phyloP scores from a whole-genome alignment of 2,113 vertebrate genomes.

The Mixornis gularis region DNA sequence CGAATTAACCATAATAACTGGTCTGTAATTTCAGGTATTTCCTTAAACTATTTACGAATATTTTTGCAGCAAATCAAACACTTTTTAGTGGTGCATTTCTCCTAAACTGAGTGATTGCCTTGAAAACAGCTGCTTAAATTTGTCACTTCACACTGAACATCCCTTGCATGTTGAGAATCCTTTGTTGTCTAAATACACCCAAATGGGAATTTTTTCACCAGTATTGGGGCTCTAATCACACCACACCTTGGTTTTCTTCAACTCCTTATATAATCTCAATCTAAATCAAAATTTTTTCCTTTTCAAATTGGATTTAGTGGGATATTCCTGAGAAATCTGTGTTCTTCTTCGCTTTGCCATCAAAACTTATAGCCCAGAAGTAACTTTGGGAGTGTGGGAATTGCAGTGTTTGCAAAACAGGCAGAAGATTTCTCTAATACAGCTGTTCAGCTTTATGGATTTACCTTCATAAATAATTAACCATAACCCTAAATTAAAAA shows the following conservation, averaged over 20 bases:
- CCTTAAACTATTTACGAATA: not conserved
- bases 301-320: not conserved
- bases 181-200: not conserved
- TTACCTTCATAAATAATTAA: slow-evolving; percentile 30
- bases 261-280: not conserved
- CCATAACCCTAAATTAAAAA: not conserved
- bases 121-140: not conserved
- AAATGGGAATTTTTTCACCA: not conserved
- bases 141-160: not conserved
- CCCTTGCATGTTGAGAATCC: not conserved
- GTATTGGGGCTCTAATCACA: not conserved
- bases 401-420: not conserved
- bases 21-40: slow-evolving; percentile 3
- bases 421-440: not conserved
- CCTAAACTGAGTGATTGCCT: not conserved
- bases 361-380: not conserved
- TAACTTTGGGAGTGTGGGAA: not conserved
- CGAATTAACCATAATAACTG: not conserved
- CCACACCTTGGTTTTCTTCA: not conserved
- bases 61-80: not conserved
- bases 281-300: not conserved
- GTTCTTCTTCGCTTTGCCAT: not conserved
- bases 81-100: not conserved
- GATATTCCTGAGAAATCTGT: not conserved
- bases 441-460: not conserved